Evolutionary conservation across 2,888 invertebrate genomes (phyloP).

Genomic region (Euspilapteryx auroguttella): DNA sequence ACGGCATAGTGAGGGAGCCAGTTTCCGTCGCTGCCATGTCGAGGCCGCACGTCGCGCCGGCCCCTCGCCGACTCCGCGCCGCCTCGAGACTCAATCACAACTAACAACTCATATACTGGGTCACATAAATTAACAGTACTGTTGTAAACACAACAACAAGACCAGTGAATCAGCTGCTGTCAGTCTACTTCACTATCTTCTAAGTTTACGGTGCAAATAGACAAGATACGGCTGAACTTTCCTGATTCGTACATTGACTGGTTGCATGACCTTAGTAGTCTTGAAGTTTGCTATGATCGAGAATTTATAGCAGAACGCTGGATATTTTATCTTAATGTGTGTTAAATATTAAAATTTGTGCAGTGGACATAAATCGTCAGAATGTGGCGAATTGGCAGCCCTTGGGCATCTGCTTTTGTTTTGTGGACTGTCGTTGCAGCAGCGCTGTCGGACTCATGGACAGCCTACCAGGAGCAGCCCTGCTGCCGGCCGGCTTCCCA

Average conservation of each 20-base stretch:
- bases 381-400: no score
- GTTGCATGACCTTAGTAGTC: no score
- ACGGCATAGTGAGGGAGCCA: background rate
- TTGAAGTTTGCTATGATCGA: no score
- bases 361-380: background rate
- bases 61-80: no score
- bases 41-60: constrained; percentile 32
- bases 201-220: no score
- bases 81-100: constrained; percentile 21
- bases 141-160: no score
- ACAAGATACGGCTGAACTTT: constrained; percentile 34
- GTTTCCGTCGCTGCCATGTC: constrained; percentile 34
- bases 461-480: constrained; percentile 66
- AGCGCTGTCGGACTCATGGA: constrained; percentile 66
- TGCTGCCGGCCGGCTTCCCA: constrained; percentile 64
- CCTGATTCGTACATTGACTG: constrained; percentile 34
- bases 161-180: no score
- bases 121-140: constrained; percentile 33
- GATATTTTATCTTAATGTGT: background rate
- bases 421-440: constrained; percentile 36
- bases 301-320: no score
- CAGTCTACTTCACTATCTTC: no score
- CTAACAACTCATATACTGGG: constrained; percentile 43
- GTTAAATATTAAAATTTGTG: background rate
- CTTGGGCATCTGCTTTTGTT: constrained; percentile 14